These are phyloP conservation scores for Coregonus clupeaformis DNA, from an alignment of 2,113 vertebrate genomes.

Conservation along the genomic window DNA sequence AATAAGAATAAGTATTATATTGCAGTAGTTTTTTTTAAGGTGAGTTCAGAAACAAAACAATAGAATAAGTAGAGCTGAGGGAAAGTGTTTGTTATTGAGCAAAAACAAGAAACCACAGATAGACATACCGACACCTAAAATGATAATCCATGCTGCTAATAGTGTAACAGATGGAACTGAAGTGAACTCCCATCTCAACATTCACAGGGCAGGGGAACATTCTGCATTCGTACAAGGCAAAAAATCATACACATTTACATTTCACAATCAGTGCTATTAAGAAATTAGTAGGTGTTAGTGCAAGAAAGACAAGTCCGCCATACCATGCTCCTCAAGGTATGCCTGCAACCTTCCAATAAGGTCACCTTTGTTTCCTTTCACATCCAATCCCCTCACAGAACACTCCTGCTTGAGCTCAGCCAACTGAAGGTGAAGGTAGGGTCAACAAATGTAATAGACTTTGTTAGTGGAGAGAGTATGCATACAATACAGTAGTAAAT, in stretches of 20 bases:
- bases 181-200: neutral
- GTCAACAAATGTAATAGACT: neutral
- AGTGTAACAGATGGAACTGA: neutral
- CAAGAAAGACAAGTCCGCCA: slow-evolving; percentile 18
- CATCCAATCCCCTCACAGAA: slow-evolving; percentile 78
- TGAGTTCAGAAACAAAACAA: too few species aligned
- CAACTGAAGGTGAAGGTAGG: slow-evolving; percentile 60
- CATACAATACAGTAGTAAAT: too few species aligned
- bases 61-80: neutral
- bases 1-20: too few species aligned
- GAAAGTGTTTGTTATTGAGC: neutral
- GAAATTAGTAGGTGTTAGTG: too few species aligned
- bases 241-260: neutral
- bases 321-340: slow-evolving; percentile 85
- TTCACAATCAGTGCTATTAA: too few species aligned
- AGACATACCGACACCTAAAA: neutral
- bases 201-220: too few species aligned
- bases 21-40: too few species aligned
- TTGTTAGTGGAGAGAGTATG: too few species aligned
- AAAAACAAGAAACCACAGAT: neutral
- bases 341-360: slow-evolving; percentile 81
- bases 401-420: slow-evolving; percentile 87
- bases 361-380: slow-evolving; percentile 85
- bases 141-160: neutral
- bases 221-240: too few species aligned